Conservation (phyloP, 2,797 vertebrate genomes). For the Galagoides demidoff region DNA sequence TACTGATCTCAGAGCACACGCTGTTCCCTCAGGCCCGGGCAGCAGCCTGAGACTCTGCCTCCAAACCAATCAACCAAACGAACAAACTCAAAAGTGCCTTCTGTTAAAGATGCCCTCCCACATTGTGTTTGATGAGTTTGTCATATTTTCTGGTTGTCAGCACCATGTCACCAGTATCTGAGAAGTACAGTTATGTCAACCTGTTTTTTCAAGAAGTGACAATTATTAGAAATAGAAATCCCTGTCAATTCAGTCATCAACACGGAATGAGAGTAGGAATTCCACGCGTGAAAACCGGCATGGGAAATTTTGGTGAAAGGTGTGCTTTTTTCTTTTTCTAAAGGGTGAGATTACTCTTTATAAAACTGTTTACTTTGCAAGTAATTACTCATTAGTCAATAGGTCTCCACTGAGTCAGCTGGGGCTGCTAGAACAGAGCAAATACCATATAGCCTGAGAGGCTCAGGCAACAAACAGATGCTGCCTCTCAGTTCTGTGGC, state of each 20-base stretch:
- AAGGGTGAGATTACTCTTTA: not conserved
- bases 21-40: no score
- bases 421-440: not conserved
- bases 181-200: not conserved
- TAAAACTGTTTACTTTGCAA: conserved; percentile 10
- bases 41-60: no score
- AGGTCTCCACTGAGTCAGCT: not conserved
- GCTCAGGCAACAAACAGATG: not conserved
- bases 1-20: not conserved
- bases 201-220: not conserved
- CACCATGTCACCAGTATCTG: not conserved
- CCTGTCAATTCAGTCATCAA: not conserved
- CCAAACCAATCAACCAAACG: no score
- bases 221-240: not conserved
- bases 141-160: not conserved
- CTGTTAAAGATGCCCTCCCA: not conserved
- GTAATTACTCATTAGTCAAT: not conserved
- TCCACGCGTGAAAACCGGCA: not conserved
- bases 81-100: no score
- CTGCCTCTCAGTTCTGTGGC: not conserved
- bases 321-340: not conserved
- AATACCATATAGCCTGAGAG: not conserved
- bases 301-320: not conserved
- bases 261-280: not conserved
- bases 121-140: not conserved